Conservation (phyloP, 2,797 vertebrate species). For the Momotus momota region DNA sequence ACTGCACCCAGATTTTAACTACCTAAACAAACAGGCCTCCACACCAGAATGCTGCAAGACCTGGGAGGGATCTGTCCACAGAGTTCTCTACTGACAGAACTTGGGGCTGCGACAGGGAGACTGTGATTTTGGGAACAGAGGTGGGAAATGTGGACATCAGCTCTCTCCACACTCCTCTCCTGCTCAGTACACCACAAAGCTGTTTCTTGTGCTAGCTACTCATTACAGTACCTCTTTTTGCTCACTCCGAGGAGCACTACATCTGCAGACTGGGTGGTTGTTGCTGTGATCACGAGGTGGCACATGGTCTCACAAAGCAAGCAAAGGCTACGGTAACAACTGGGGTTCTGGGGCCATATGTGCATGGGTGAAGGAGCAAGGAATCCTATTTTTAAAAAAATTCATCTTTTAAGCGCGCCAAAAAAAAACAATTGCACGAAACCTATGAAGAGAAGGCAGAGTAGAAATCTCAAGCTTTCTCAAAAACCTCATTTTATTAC, state of each 20-base stretch:
- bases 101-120: neutral
- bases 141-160: rapidly evolving
- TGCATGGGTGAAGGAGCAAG: rapidly evolving
- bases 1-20: neutral
- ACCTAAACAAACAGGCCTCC: neutral
- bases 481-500: neutral
- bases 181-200: neutral
- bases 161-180: neutral
- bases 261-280: neutral
- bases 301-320: neutral
- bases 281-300: rapidly evolving
- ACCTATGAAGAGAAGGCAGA: neutral
- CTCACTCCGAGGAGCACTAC: neutral
- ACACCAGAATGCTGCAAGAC: neutral
- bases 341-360: neutral
- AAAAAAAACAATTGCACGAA: neutral
- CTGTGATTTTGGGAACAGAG: neutral
- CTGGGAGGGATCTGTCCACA: neutral
- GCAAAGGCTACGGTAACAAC: rapidly evolving
- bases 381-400: neutral
- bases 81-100: neutral
- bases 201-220: neutral
- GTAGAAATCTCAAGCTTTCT: neutral
- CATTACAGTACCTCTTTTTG: neutral
- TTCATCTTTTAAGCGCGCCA: neutral